These are phyloP conservation scores for Leptodactylus fuscus DNA, from an alignment of 2,113 vertebrate species.

Conservation along the genomic window DNA sequence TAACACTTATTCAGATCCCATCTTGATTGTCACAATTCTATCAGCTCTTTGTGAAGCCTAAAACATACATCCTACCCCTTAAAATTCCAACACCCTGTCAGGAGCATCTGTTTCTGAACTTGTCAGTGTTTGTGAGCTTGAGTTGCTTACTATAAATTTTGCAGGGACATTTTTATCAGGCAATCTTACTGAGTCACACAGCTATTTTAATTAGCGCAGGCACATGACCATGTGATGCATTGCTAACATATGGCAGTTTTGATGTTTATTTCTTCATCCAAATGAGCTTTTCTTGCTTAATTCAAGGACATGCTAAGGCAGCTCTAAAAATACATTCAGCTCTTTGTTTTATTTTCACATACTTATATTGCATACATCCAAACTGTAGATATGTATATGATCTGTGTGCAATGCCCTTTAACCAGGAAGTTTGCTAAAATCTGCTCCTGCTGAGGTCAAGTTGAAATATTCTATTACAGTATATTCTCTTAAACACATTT, in stretches of 20 bases:
- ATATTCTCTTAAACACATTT: too few relatives aligned
- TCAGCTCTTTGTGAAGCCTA: background rate
- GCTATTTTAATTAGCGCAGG: constrained; percentile 53
- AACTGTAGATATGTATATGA: background rate
- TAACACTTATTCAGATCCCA: too few relatives aligned
- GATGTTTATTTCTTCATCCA: constrained; percentile 41
- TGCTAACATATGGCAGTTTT: constrained; percentile 45
- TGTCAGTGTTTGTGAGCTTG: constrained; percentile 10
- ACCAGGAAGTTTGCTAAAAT: too few relatives aligned
- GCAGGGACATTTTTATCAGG: constrained; percentile 23
- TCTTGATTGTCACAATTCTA: background rate
- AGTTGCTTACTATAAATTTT: constrained; percentile 35
- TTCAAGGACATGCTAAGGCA: constrained; percentile 1
- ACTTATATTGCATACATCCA: background rate
- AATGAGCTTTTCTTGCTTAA: background rate
- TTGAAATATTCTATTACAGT: too few relatives aligned
- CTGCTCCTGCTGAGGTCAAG: too few relatives aligned
- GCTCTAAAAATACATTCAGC: background rate
- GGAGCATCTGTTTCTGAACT: constrained; percentile 37
- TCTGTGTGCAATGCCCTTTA: too few relatives aligned
- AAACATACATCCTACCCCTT: background rate
- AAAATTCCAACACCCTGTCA: background rate
- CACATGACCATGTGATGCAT: constrained; percentile 53
- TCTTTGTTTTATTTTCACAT: background rate
- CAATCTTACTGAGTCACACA: constrained; percentile 50